phyloP scores from a whole-genome alignment of 2,113 vertebrate species.

The Catharus bicknelli region DNA sequence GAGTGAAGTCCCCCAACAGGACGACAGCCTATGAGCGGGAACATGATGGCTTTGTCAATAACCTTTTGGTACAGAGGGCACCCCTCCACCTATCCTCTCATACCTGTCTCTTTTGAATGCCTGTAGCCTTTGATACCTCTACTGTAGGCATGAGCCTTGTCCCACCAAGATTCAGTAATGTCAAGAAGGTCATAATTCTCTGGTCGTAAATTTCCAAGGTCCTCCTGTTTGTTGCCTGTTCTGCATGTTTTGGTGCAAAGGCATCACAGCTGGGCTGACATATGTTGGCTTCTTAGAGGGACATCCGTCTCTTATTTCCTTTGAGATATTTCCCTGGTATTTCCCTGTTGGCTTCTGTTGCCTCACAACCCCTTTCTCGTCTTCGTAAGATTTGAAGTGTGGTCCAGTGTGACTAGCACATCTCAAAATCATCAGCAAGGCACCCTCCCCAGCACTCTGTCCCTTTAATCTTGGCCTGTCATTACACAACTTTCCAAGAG shows the following conservation, averaged over 20 bases:
- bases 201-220: neutral
- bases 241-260: neutral
- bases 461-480: neutral
- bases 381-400: fast-evolving
- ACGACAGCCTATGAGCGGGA: neutral
- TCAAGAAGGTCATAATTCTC: neutral
- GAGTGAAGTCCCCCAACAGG: fast-evolving
- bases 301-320: neutral
- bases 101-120: neutral
- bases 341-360: neutral
- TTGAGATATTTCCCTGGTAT: neutral
- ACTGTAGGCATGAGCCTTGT: neutral
- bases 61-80: neutral
- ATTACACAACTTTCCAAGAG: neutral
- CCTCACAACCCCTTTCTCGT: neutral
- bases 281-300: neutral
- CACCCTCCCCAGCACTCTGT: fast-evolving
- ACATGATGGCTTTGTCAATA: neutral
- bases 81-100: neutral
- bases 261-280: neutral
- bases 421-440: neutral
- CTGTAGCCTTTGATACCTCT: neutral
- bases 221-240: neutral
- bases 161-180: neutral
- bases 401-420: neutral